These are phyloP conservation scores for Gerris lacustris DNA, from an alignment of 2,888 invertebrate genomes.

Conservation along the genomic window DNA sequence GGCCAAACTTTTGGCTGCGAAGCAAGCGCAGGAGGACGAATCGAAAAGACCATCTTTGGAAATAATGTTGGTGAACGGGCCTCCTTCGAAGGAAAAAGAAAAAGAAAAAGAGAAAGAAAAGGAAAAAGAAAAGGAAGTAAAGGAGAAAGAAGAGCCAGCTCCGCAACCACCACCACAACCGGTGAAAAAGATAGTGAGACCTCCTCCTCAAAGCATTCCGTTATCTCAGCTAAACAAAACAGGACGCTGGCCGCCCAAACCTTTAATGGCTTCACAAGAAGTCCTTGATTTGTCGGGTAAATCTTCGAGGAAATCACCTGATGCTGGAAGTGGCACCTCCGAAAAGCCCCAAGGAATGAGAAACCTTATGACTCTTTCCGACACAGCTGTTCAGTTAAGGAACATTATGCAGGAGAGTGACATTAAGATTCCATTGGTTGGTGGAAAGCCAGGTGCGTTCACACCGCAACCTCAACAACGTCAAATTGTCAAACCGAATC, in stretches of 20 bases:
- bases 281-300: constrained; percentile 44
- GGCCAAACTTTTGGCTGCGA: constrained; percentile 29
- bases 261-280: constrained; percentile 32
- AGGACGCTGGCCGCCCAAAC: constrained; percentile 36
- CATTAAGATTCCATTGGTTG: constrained; percentile 22
- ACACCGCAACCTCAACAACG: constrained; percentile 14
- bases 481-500: constrained; percentile 40
- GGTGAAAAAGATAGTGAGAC: constrained; percentile 32
- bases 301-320: constrained; percentile 33
- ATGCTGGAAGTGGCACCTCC: constrained; percentile 14
- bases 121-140: constrained; percentile 16
- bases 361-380: constrained; percentile 45
- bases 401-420: constrained; percentile 32
- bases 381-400: constrained; percentile 35
- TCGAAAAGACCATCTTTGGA: constrained; percentile 33
- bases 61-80: constrained; percentile 34
- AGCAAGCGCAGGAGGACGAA: constrained; percentile 32
- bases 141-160: not conserved
- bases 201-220: constrained; percentile 45
- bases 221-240: constrained; percentile 37
- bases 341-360: constrained; percentile 34
- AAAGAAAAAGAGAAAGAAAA: not conserved
- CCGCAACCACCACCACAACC: constrained; percentile 3
- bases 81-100: constrained; percentile 18
- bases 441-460: constrained; percentile 21